Evolutionary conservation across 2,888 invertebrate species (phyloP), one percentile per base, ranked within the genome.

Genomic region (Sycophila texana): DNA sequence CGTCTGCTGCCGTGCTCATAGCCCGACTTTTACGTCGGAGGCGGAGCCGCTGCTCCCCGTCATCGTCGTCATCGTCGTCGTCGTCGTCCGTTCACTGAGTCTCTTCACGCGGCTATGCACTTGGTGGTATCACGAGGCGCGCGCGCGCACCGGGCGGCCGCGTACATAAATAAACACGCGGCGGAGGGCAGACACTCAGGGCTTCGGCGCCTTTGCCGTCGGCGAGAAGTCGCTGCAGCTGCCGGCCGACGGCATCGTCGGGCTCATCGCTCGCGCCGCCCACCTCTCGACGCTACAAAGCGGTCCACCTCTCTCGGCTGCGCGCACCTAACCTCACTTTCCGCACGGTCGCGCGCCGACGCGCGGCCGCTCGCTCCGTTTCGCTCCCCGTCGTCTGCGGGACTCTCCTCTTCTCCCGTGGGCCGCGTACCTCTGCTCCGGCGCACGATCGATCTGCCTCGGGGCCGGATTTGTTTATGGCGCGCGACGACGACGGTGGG

Each of bases 301-400:
- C 26, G 16, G 30, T n/a, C 63, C 47, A 39, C 7, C 7, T 16
- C 12, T 18, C 39, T 7, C 63, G 39, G 4, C 12, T 13, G 60
- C 60, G 26, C 63, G 55, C 16, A 77, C 78, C 78, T 78, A 78
- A 78, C 78, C 78, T 78, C 79, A 78, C 77, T 74, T 66, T 22
- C 4, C 51, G 14, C 16, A 57, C 57, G 73, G 30, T 57, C 61
- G 49, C 74, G 74, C 70, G 70, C 74, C 61, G 65, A 55, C 39
- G 47, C 22, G 18, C 77, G 22, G 47, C 39, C 39, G 20, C 55
- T 60, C 30, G 39, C 39, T 51, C 20, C 49, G 66, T 51, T 47
- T 55, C 71, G 22, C 63, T 18, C 47, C 14, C 49, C 79, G 70
- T 71, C 71, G 70, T 79, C 79, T 68, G 77, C 77, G 77, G 30